Evolutionary conservation across 2,797 vertebrate species (phyloP).

Genomic region (Pseudomugil tenellus): DNA sequence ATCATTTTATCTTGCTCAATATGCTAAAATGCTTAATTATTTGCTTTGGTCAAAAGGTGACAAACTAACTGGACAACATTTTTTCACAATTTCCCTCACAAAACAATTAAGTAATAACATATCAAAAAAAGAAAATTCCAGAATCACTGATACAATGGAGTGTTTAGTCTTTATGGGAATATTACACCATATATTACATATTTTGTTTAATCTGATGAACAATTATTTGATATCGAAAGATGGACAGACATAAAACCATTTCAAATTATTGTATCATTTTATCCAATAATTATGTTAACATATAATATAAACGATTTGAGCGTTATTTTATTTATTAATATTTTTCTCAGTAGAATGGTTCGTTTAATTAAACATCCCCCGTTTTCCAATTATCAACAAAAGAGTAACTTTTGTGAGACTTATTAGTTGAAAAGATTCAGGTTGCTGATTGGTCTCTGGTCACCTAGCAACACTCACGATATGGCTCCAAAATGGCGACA

Average conservation of each 20-base stretch:
- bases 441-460: conserved; percentile 16
- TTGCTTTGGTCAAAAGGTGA: neutral
- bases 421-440: neutral
- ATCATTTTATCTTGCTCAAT: neutral
- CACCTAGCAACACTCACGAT: conserved; percentile 7
- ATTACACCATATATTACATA: no score
- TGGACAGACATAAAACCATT: no score
- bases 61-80: neutral
- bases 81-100: neutral
- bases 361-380: neutral
- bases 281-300: neutral
- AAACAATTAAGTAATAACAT: neutral
- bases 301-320: neutral
- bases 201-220: no score
- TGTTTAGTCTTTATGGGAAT: neutral
- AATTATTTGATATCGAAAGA: no score
- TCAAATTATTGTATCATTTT: no score
- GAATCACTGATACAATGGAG: neutral
- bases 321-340: neutral
- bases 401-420: neutral
- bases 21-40: neutral
- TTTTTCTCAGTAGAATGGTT: neutral
- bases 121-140: neutral
- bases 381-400: neutral
- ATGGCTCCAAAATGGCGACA: neutral